Evolutionary conservation across 2,113 vertebrate species (phyloP).

Genomic region (Picathartes gymnocephalus): DNA sequence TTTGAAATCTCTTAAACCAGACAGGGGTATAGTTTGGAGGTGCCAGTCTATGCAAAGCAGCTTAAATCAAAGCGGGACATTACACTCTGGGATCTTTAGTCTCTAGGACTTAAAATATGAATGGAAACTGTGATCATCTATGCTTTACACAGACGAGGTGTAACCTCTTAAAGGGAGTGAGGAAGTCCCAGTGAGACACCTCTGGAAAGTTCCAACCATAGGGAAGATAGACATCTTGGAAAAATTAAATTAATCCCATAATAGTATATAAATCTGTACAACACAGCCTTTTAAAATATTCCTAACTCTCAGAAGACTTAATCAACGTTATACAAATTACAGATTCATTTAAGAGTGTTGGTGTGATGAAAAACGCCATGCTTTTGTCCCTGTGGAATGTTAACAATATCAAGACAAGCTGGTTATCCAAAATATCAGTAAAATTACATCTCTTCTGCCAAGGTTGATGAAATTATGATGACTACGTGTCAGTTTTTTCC

Average conservation of each 20-base stretch:
- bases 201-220: constrained; percentile 41
- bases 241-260: constrained; percentile 58
- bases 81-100: not conserved
- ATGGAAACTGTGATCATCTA: not conserved
- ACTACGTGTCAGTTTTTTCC: not conserved
- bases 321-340: constrained; percentile 63
- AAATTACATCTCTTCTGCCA: constrained; percentile 32
- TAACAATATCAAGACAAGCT: constrained; percentile 60
- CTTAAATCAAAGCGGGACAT: not conserved
- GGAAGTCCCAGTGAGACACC: not conserved
- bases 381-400: constrained; percentile 48
- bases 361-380: constrained; percentile 57
- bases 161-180: not conserved
- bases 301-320: constrained; percentile 50
- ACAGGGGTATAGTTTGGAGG: not conserved
- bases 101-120: not conserved
- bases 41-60: not conserved
- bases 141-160: not conserved
- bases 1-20: not conserved
- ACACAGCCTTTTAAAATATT: constrained; percentile 58
- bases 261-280: constrained; percentile 59
- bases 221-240: constrained; percentile 53
- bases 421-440: constrained; percentile 50
- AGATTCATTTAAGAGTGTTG: constrained; percentile 58
- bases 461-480: constrained; percentile 12